Percentiles rank a stretch among this genome's conserved stretches.
Evolutionary conservation across 2,888 invertebrate species (phyloP).

Genomic region (Archips xylosteana): DNA sequence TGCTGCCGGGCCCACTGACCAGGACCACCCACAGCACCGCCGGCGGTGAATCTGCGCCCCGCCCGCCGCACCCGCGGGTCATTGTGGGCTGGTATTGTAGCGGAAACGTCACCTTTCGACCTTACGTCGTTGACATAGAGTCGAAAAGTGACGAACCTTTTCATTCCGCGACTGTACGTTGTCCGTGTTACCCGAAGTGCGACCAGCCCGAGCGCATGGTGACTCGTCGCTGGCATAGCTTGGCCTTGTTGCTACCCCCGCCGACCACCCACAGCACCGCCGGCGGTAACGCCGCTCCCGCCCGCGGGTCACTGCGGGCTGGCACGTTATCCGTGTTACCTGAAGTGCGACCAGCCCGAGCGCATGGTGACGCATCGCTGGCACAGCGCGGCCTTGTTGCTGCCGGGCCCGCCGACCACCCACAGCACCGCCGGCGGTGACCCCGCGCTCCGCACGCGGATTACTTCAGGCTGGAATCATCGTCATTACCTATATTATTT

Average conservation of each 20-base stretch:
- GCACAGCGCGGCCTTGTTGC: slow-evolving; percentile 94
- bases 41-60: slow-evolving; percentile 55
- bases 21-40: slow-evolving; percentile 88
- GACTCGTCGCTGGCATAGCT: slow-evolving; percentile 90
- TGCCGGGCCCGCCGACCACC: slow-evolving; percentile 95
- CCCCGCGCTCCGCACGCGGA: slow-evolving; percentile 66
- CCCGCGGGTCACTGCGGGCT: too few relatives aligned
- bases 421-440: slow-evolving; percentile 78
- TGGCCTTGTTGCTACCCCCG: slow-evolving; percentile 96
- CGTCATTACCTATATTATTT: neutral
- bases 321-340: slow-evolving; percentile 64
- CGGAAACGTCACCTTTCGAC: too few relatives aligned
- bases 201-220: slow-evolving; percentile 90
- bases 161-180: too few relatives aligned
- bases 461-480: slow-evolving; percentile 65
- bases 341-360: slow-evolving; percentile 91
- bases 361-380: slow-evolving; percentile 88
- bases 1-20: slow-evolving; percentile 96
- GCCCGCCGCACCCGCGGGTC: slow-evolving; percentile 70
- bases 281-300: slow-evolving; percentile 62
- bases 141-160: too few relatives aligned
- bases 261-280: slow-evolving; percentile 89
- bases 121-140: too few relatives aligned
- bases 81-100: slow-evolving; percentile 71
- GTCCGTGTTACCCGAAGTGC: slow-evolving; percentile 66